Percentiles rank a stretch among this genome's conserved stretches.
Conservation (phyloP, 2,113 vertebrate genomes). For the Campylomormyrus numenius region DNA sequence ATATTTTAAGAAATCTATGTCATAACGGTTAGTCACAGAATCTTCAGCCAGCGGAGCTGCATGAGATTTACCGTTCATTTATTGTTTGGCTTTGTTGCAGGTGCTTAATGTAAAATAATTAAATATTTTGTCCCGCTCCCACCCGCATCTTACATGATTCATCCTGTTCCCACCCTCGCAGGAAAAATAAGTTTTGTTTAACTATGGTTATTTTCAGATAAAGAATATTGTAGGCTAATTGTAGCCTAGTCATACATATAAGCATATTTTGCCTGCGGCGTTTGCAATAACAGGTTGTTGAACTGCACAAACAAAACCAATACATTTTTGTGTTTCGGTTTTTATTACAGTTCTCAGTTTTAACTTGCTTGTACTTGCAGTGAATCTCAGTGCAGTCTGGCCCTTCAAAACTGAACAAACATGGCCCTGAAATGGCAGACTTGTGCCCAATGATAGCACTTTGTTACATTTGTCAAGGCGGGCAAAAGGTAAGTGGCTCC, state of each 20-base stretch:
- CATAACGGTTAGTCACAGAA: background rate
- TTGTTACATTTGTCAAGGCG: background rate
- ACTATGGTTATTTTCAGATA: background rate
- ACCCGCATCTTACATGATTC: background rate
- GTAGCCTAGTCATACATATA: background rate
- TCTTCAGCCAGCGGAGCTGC: background rate
- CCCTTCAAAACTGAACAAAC: background rate
- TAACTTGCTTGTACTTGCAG: background rate
- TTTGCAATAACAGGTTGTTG: background rate
- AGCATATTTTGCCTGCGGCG: background rate
- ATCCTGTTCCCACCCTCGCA: background rate
- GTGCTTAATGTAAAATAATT: background rate
- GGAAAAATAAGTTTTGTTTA: background rate
- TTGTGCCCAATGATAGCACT: background rate
- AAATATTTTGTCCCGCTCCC: background rate
- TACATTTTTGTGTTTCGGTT: background rate
- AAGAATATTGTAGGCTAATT: background rate
- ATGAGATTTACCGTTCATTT: background rate
- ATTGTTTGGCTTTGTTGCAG: background rate
- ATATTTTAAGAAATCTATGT: background rate
- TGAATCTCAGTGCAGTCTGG: background rate
- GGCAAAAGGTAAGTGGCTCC: background rate
- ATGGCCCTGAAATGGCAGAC: background rate
- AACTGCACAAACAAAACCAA: background rate
- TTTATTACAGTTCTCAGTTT: background rate